phyloP scores from a whole-genome alignment of 2,888 invertebrate genomes.

The Poecilus cupreus region DNA sequence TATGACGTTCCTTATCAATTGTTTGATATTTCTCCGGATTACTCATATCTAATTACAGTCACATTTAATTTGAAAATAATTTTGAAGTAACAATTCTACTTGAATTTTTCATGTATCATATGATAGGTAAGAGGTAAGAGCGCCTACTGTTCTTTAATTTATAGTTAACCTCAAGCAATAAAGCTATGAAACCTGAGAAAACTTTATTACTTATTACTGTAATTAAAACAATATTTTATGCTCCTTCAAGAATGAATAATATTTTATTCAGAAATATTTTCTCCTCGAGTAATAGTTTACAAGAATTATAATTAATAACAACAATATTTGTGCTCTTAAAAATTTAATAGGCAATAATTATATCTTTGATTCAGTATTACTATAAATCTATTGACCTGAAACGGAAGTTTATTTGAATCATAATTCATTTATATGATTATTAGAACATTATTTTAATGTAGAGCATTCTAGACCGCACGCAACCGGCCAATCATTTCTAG shows the following conservation, averaged over 20 bases:
- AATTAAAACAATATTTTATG: constrained; percentile 31
- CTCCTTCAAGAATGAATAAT: background rate
- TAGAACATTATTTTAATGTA: constrained; percentile 16
- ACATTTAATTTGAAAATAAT: background rate
- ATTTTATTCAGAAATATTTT: constrained; percentile 24
- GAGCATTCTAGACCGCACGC: background rate
- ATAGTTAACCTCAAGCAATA: background rate
- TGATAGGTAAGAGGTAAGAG: background rate
- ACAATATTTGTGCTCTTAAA: constrained; percentile 9
- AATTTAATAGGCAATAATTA: constrained; percentile 29
- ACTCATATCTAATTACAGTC: background rate
- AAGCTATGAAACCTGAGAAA: constrained; percentile 15
- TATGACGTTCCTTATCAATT: background rate
- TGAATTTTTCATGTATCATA: background rate
- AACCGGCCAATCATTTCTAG: background rate
- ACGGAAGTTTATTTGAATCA: constrained; percentile 12
- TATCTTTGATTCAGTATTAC: constrained; percentile 12
- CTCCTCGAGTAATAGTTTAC: background rate
- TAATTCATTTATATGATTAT: constrained; percentile 26
- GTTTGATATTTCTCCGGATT: background rate
- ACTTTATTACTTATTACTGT: constrained; percentile 7
- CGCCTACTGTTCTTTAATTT: background rate
- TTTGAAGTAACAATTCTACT: too few relatives aligned
- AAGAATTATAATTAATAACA: constrained; percentile 5
- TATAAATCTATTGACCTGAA: constrained; percentile 35